Conservation (phyloP, 2,113 vertebrate species). For the Ancistrus triradiatus region DNA sequence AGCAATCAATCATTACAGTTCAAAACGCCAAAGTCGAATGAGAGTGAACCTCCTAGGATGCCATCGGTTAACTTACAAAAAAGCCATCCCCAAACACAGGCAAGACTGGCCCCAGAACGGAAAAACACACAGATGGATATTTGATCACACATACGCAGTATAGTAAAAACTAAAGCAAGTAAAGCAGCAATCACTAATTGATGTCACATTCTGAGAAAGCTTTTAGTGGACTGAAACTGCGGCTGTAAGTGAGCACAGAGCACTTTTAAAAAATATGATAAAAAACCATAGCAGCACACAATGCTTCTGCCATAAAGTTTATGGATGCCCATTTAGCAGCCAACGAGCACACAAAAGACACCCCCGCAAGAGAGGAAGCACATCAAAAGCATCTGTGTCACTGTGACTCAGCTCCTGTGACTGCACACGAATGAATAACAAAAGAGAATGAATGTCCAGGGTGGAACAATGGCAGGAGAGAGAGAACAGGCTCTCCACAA, state of each 20-base stretch:
- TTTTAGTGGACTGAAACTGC: conserved; percentile 12
- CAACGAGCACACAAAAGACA: conserved; percentile 67
- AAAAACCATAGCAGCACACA: conserved; percentile 54
- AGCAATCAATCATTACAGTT: too few species aligned
- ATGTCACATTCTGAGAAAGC: conserved; percentile 19
- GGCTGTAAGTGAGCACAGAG: conserved; percentile 15
- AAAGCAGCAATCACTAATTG: conserved; percentile 16
- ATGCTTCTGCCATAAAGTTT: conserved; percentile 46
- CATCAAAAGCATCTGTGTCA: conserved; percentile 59
- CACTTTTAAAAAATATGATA: conserved; percentile 46
- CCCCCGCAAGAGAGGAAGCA: conserved; percentile 60
- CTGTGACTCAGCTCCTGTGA: conserved; percentile 45
- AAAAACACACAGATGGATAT: conserved; percentile 32
- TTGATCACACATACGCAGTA: conserved; percentile 24
- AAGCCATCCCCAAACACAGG: conserved; percentile 18
- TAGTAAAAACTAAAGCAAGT: conserved; percentile 26
- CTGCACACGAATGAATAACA: conserved; percentile 34
- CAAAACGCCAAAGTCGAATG: too few species aligned
- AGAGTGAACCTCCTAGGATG: too few species aligned
- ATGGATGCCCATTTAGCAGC: conserved; percentile 66
- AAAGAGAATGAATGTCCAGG: conserved; percentile 38
- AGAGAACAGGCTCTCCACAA: conserved; percentile 55
- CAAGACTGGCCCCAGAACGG: conserved; percentile 20
- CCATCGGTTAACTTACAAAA: too few species aligned
- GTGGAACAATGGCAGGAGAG: conserved; percentile 35